Base-by-base conservation (phyloP, 2,888 invertebrate genomes). In the Itoplectis maculator region DNA sequence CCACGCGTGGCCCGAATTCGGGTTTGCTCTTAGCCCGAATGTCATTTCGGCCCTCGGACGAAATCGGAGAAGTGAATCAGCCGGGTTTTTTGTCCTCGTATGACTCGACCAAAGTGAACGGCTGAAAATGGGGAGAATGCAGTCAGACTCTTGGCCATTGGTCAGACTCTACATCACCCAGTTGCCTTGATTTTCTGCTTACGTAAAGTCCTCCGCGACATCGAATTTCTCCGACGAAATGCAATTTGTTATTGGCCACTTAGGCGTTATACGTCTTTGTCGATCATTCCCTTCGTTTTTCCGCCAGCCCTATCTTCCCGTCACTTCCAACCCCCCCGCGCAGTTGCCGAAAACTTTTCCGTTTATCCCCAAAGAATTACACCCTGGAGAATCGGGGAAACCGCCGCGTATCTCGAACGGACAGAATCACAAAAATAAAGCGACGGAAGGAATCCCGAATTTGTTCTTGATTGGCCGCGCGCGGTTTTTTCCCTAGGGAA, bases 1-100 rank as follows among this genome's bases (percentile, higher is more conserved):
- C 76, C 77, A 42, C 75, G 66, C 59, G 66, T 80, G 70, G 81
- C 82, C 76, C 85, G 85, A 86, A 87, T 86, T 79, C 85, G 79
- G 85, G 84, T 87, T 87, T 86, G 86, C 86, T 88, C 88, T 88
- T 88, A 88, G 83, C 85, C 86, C 86, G 87, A 88, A 88, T 85
- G 86, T 82, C 79, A 75, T 87, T 88, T 86, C 79, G 35, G 45
- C 85, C 75, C 81, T 79, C 79, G 79, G 81, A 76, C 63, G 79
- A 84, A 83, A 88, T 84, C 70, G 80, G 56, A 49, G 84, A 45
- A 84, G 82, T 83, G 85, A 85, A 86, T 87, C 86, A 84, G 69
- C 61, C 40, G 65, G 66, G 63, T 70, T 74, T 63, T 29, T 72
- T 78, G 81, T 79, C 70, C 47, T 51, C 47, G 42, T 83, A 75